Evolutionary conservation across 2,888 invertebrate species (phyloP), one percentile per base, ranked within the genome.

Genomic region (Diarsia mendica): DNA sequence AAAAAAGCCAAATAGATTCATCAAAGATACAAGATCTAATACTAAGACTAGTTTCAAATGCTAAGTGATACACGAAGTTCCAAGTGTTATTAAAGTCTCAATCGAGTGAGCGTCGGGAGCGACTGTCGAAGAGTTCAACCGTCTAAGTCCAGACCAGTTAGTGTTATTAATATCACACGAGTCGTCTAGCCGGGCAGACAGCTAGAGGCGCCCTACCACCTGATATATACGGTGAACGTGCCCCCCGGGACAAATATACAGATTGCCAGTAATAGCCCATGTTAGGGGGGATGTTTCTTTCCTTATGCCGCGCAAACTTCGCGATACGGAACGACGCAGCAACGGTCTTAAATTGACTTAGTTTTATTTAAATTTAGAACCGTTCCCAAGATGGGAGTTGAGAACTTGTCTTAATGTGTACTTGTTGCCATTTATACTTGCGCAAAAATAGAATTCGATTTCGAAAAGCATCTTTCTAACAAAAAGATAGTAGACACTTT

Each of bases 161-260:
- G 74, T 81, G 79, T 77, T 86, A 87, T 86, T 86, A 87, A 85
- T 86, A 87, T 84, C 69, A 80, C 77, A 82, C 67, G 61, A 71
- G 71, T 74, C 72, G 88, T 82, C 87, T 84, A 88, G 84, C 76
- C 87, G 69, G 61, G 39, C 75, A 85, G 79, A 77, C 84, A 67
- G 76, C 72, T 44, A 46, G 61, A 72, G 72, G 67, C 66, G 65
- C 71, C 73, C 78, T 66, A 39, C 68, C 81, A 85, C 85, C 87
- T 88, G 87, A 84, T 77, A 74, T 86, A 84, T 76, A 80, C 48
- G 33, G 60, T 20, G 68, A 70, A 87, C 88, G 88, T 88, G 87
- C 66, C 88, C 79, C 82, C 3, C 20, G 84, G 82, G 87, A 76
- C 80, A 85, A 76, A 84, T 83, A 82, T 82, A 86, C 83, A 80